These are phyloP conservation scores for Pissodes strobi DNA, from an alignment of 1,140 invertebrate genomes.

Conservation along the genomic window DNA sequence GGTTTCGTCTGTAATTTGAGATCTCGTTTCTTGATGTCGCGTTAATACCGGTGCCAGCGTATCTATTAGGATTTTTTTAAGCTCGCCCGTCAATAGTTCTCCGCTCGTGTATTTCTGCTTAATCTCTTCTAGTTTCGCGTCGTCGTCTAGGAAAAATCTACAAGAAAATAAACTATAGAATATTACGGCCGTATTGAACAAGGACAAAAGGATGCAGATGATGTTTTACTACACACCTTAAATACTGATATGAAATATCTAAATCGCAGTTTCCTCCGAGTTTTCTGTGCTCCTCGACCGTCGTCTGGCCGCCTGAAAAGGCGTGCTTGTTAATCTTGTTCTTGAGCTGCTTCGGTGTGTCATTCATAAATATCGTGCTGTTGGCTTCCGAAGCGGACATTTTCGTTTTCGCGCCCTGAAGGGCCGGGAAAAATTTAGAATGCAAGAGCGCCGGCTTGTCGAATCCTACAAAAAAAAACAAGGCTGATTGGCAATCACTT, in stretches of 20 bases:
- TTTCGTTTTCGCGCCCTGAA: constrained; percentile 96
- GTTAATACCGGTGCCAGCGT: constrained; percentile 74
- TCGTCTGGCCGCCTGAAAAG: constrained; percentile 94
- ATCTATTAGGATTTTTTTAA: constrained; percentile 91
- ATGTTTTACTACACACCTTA: too few species aligned
- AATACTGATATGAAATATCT: constrained; percentile 95
- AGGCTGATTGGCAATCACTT: too few species aligned
- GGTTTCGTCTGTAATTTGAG: constrained; percentile 83
- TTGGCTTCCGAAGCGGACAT: constrained; percentile 97
- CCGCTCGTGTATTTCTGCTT: constrained; percentile 86
- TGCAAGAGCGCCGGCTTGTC: constrained; percentile 95
- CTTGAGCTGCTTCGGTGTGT: constrained; percentile 96
- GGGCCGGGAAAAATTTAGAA: constrained; percentile 92
- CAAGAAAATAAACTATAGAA: constrained; percentile 7
- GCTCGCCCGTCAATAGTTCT: constrained; percentile 87
- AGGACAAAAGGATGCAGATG: background rate
- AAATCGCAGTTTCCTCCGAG: constrained; percentile 94
- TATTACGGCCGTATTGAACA: background rate
- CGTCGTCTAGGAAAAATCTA: constrained; percentile 93
- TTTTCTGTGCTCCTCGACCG: constrained; percentile 89
- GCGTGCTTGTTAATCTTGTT: constrained; percentile 98
- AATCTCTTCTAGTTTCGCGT: constrained; percentile 79
- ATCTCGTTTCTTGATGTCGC: constrained; percentile 81
- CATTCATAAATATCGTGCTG: constrained; percentile 93
- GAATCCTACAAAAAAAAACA: constrained; percentile 62